These are phyloP conservation scores for Pristionchus arcanus DNA, from an alignment of 2,888 invertebrate species.

Conservation along the genomic window DNA sequence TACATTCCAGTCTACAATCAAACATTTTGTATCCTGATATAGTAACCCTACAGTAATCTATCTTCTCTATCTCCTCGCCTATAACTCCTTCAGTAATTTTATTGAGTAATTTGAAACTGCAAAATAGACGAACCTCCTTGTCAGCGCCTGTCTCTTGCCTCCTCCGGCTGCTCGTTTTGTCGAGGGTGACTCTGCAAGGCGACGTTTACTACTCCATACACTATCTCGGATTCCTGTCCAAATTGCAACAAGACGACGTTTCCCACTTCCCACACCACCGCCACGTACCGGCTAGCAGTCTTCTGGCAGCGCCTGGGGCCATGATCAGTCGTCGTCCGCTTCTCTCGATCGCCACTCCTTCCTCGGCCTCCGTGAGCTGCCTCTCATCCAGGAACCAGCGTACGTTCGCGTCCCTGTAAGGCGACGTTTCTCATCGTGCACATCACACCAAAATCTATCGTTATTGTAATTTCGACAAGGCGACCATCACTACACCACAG, in stretches of 20 bases:
- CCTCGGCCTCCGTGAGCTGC: constrained; percentile 59
- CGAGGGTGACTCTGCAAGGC: constrained; percentile 20
- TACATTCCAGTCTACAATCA: constrained; percentile 61
- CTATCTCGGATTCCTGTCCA: neutral
- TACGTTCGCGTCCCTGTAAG: constrained; percentile 57
- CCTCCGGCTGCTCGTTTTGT: neutral
- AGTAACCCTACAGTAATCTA: neutral
- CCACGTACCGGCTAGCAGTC: constrained; percentile 41
- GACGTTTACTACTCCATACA: neutral
- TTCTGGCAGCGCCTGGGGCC: constrained; percentile 25
- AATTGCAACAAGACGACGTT: neutral
- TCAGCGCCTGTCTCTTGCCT: constrained; percentile 1
- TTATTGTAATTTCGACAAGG: neutral
- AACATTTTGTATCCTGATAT: neutral
- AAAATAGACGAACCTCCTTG: neutral
- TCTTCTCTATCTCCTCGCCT: too few species aligned
- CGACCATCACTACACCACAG: neutral
- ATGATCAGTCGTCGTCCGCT: constrained; percentile 51
- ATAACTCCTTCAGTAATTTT: neutral
- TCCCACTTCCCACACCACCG: neutral
- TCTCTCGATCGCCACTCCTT: constrained; percentile 57
- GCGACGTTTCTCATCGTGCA: neutral
- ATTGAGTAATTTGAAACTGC: too few species aligned
- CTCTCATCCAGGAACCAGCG: constrained; percentile 66
- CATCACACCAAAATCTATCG: neutral